phyloP scores from a whole-genome alignment of 2,113 vertebrate species.

The Taurulus bubalis region DNA sequence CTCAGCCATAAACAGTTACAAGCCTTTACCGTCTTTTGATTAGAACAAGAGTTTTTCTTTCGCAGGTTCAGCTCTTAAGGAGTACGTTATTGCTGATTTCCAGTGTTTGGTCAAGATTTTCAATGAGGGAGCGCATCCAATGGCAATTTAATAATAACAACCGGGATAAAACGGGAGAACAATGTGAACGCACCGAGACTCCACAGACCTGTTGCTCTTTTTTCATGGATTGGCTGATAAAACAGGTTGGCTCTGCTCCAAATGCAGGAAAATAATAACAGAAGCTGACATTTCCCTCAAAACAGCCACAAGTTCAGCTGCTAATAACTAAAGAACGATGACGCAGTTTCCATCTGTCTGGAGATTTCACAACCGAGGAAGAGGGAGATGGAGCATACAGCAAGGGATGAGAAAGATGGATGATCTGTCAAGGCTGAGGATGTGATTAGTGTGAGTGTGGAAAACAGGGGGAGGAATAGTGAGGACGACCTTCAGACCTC shows the following conservation, averaged over 20 bases:
- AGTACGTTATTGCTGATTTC: not conserved
- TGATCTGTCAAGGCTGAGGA: constrained; percentile 43
- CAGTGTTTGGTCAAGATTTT: not conserved
- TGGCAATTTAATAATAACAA: not conserved
- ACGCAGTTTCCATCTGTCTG: constrained; percentile 16
- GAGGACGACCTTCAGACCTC: constrained; percentile 52
- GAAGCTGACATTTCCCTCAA: not conserved
- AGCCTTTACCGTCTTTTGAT: not conserved
- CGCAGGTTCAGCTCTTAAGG: not conserved
- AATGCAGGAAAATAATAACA: not conserved
- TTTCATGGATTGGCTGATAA: not conserved
- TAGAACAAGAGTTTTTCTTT: not conserved
- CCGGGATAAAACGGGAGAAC: not conserved
- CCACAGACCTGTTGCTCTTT: not conserved
- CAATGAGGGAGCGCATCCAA: not conserved
- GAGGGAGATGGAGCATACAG: constrained; percentile 1
- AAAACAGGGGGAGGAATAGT: constrained; percentile 29
- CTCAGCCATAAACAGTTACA: constrained; percentile 6
- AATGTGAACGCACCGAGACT: not conserved
- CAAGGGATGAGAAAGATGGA: constrained; percentile 40
- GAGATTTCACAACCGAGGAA: constrained; percentile 5
- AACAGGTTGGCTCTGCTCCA: not conserved
- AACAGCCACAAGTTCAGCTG: not conserved
- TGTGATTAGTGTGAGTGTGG: constrained; percentile 51
- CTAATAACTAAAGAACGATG: constrained; percentile 40